Percentiles rank a stretch among this genome's conserved stretches.
phyloP scores from a whole-genome alignment of 2,797 vertebrate species.

The Betta splendens region DNA sequence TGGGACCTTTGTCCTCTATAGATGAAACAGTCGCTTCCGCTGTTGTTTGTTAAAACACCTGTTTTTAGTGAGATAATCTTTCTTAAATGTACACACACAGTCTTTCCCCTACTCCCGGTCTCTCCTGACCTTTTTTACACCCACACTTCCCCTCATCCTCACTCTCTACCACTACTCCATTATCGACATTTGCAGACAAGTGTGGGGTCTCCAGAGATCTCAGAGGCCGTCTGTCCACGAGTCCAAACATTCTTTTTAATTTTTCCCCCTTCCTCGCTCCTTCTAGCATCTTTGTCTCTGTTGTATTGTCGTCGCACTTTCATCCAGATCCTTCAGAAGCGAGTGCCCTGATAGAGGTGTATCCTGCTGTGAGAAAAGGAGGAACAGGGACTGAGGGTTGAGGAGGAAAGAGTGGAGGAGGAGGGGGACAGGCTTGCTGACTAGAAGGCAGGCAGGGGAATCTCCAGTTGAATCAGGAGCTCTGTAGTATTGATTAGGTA shows the following conservation, averaged over 20 bases:
- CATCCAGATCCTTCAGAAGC: slow-evolving; percentile 74
- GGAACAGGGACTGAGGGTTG: slow-evolving; percentile 40
- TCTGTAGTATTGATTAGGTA: slow-evolving; percentile 72
- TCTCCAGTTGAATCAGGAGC: slow-evolving; percentile 63
- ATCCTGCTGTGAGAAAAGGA: slow-evolving; percentile 71
- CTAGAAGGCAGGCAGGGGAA: slow-evolving; percentile 41
- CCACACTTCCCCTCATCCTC: slow-evolving; percentile 40
- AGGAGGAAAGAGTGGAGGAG: slow-evolving; percentile 23
- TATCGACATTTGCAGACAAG: slow-evolving; percentile 75
- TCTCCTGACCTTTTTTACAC: slow-evolving; percentile 62
- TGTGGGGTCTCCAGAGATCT: slow-evolving; percentile 67
- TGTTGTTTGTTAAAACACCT: slow-evolving; percentile 62
- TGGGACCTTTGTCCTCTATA: slow-evolving; percentile 67
- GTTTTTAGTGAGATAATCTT: slow-evolving; percentile 65
- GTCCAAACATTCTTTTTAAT: slow-evolving; percentile 69
- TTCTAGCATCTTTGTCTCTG: slow-evolving; percentile 52
- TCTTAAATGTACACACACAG: slow-evolving; percentile 40
- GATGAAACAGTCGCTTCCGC: slow-evolving; percentile 60
- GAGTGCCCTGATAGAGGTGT: slow-evolving; percentile 62
- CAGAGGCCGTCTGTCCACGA: slow-evolving; percentile 65
- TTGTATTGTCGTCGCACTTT: slow-evolving; percentile 73
- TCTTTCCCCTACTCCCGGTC: slow-evolving; percentile 27
- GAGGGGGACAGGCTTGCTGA: slow-evolving; percentile 10
- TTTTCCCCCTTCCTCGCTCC: slow-evolving; percentile 36
- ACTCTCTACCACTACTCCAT: slow-evolving; percentile 50